Percentiles rank a stretch among this genome's conserved stretches.
Conservation (phyloP, 2,113 vertebrate species). For the Antechinus stuartii region DNA sequence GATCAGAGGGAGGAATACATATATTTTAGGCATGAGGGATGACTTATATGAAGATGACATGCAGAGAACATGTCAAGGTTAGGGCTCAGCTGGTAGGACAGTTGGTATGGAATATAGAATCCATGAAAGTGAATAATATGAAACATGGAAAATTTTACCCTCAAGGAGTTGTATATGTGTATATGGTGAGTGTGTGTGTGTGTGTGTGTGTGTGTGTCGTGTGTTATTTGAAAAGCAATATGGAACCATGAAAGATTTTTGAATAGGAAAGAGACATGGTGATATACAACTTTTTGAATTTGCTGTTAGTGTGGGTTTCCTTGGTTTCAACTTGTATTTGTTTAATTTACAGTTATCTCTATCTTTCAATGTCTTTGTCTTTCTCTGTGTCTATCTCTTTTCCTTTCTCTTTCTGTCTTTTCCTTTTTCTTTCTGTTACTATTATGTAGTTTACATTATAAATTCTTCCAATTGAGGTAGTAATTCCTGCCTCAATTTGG, state of each 20-base stretch:
- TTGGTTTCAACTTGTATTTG: not conserved
- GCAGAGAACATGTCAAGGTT: not conserved
- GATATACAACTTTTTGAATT: not conserved
- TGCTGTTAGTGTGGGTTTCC: not conserved
- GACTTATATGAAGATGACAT: not conserved
- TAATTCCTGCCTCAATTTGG: no score
- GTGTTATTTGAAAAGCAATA: not conserved
- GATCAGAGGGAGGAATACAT: not conserved
- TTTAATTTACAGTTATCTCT: no score
- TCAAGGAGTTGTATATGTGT: not conserved
- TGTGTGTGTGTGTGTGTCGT: not conserved
- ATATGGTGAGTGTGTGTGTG: no score
- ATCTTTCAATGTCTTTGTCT: not conserved
- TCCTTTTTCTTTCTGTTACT: no score
- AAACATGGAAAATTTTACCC: not conserved
- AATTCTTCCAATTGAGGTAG: no score
- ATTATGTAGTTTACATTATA: no score
- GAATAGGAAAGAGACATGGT: not conserved
- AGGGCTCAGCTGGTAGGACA: not conserved
- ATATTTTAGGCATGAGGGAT: not conserved
- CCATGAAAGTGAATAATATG: not conserved
- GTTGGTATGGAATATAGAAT: not conserved
- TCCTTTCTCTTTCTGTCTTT: no score
- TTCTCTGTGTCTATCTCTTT: no score
- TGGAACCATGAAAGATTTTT: not conserved